A percentile compares a stretch with the other conserved stretches of the same genome.
Conservation (phyloP, 2,113 vertebrate genomes). For the Xerus inauris region DNA sequence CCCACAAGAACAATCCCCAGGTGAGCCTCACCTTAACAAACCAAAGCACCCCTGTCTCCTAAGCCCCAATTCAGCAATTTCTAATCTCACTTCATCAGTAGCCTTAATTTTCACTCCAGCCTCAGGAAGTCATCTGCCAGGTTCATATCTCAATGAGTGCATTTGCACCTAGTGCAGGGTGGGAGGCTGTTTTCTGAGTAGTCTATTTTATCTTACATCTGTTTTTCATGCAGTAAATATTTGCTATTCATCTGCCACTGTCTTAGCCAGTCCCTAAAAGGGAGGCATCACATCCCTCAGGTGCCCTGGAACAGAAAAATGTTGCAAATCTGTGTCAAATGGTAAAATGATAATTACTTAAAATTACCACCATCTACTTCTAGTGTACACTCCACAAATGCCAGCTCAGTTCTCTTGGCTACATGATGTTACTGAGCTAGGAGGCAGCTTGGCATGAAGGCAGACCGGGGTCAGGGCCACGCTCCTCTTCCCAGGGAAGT, state of each 20-base stretch:
- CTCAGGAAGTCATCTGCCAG: not conserved
- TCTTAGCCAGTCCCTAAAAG: not conserved
- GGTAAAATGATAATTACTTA: not conserved
- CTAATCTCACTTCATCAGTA: not conserved
- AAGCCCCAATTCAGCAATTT: not conserved
- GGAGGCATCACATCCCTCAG: not conserved
- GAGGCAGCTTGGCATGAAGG: not conserved
- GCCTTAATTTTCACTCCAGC: not conserved
- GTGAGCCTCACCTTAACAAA: not conserved
- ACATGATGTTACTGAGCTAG: not conserved
- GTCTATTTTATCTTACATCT: not conserved
- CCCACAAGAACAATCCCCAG: not conserved
- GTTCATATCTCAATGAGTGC: accelerated
- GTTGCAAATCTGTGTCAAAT: not conserved
- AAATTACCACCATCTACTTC: not conserved
- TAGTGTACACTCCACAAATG: not conserved
- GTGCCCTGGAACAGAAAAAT: not conserved
- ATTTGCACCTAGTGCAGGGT: too few relatives aligned
- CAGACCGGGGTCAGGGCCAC: not conserved
- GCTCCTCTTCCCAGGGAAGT: not conserved
- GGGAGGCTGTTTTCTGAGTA: not conserved
- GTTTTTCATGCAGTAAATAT: not conserved
- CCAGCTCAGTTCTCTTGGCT: not conserved
- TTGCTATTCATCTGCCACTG: not conserved
- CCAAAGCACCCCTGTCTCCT: not conserved